phyloP scores from a whole-genome alignment of 2,113 vertebrate species.

The Pluvialis apricaria region DNA sequence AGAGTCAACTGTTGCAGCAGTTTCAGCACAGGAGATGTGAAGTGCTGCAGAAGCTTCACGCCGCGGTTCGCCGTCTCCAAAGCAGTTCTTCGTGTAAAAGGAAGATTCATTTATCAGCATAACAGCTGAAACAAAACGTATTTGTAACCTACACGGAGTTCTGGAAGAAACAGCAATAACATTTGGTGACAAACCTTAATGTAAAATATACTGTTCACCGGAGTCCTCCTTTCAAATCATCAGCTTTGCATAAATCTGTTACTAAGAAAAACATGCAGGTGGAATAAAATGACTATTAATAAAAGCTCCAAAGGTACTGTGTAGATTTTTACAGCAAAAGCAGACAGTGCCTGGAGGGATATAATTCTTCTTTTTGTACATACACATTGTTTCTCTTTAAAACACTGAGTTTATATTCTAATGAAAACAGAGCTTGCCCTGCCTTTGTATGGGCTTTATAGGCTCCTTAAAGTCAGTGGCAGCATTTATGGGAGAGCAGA shows the following conservation, averaged over 20 bases:
- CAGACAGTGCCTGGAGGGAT: not conserved
- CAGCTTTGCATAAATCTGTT: not conserved
- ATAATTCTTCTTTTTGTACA: not conserved
- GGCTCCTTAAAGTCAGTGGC: not conserved
- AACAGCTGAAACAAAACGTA: not conserved
- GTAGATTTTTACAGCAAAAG: not conserved
- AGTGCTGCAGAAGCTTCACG: not conserved
- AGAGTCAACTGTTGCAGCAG: not conserved
- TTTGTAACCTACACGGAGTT: not conserved
- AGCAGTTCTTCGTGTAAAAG: not conserved
- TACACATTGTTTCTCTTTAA: not conserved
- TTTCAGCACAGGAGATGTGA: not conserved
- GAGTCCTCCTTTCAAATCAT: not conserved
- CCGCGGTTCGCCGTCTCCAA: not conserved
- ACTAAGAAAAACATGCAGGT: not conserved
- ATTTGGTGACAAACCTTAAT: not conserved
- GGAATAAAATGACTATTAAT: slow-evolving; percentile 15
- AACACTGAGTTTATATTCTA: not conserved
- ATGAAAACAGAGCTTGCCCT: not conserved
- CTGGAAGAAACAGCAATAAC: not conserved
- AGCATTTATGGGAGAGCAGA: not conserved
- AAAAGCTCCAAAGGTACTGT: not conserved
- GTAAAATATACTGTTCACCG: not conserved
- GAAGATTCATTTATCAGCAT: not conserved
- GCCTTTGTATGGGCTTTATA: not conserved